These are phyloP conservation scores for Antennarius striatus DNA, from an alignment of 2,113 vertebrate genomes.

Conservation along the genomic window DNA sequence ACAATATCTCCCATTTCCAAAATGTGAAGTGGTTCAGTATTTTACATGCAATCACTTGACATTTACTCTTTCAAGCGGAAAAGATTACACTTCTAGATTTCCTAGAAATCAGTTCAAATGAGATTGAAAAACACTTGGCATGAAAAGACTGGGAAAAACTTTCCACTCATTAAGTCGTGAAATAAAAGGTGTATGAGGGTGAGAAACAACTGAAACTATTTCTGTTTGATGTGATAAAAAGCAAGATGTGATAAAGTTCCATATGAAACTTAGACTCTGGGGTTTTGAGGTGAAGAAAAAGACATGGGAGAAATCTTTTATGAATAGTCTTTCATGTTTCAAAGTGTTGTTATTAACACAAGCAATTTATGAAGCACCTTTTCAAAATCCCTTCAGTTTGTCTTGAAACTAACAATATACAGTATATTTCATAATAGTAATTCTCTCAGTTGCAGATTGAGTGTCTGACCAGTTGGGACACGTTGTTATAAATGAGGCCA, in stretches of 20 bases:
- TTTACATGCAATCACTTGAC: slow-evolving; percentile 19
- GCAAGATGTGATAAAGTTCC: slow-evolving; percentile 19
- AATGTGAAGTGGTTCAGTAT: slow-evolving; percentile 6
- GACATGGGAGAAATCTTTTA: slow-evolving; percentile 2
- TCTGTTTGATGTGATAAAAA: slow-evolving; percentile 25
- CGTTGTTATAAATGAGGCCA: no score
- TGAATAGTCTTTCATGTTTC: not conserved
- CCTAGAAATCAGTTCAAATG: slow-evolving; percentile 4
- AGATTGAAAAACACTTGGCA: not conserved
- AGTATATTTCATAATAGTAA: not conserved
- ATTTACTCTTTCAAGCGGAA: slow-evolving; percentile 38
- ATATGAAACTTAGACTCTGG: slow-evolving; percentile 24
- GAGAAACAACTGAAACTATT: slow-evolving; percentile 24
- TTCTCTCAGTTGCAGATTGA: slow-evolving; percentile 8
- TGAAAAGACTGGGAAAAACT: slow-evolving; percentile 22
- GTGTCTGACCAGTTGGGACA: no score
- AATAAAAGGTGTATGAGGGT: slow-evolving; percentile 32
- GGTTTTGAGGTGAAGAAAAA: slow-evolving; percentile 14
- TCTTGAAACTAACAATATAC: not conserved
- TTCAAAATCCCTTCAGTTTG: not conserved
- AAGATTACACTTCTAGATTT: slow-evolving; percentile 21
- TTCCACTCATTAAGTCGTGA: slow-evolving; percentile 19
- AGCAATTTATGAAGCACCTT: not conserved
- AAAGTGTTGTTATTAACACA: not conserved
- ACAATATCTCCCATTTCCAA: not conserved